Evolutionary conservation across 1,140 invertebrate genomes (phyloP).

Genomic region (Drosophila chauvacae): DNA sequence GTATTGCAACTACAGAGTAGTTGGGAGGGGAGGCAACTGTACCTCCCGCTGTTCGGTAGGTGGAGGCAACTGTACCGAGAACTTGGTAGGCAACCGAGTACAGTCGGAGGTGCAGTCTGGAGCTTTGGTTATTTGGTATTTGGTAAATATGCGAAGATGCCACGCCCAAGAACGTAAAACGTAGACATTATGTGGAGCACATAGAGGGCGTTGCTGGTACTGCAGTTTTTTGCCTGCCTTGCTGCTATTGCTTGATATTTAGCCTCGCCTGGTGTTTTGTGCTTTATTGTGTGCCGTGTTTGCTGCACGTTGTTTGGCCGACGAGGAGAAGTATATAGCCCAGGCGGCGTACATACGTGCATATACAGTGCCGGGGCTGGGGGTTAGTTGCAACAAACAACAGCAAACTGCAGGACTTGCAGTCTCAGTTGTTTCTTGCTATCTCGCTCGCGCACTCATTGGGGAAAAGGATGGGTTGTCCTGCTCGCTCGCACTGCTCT

Average conservation of each 20-base stretch:
- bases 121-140: conserved; percentile 70
- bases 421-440: conserved; percentile 12
- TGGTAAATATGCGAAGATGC: conserved; percentile 70
- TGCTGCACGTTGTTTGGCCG: conserved; percentile 80
- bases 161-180: conserved; percentile 33
- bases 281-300: conserved; percentile 71
- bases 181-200: conserved; percentile 15
- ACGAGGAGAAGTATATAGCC: conserved; percentile 44
- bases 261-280: conserved; percentile 66
- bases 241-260: conserved; percentile 82
- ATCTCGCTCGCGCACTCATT: conserved; percentile 28
- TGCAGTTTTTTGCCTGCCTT: conserved; percentile 62
- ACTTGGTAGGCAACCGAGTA: conserved; percentile 12
- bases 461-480: conserved; percentile 11
- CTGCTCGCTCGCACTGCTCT: conserved; percentile 1
- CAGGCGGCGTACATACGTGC: conserved; percentile 7
- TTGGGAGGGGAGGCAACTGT: conserved; percentile 29
- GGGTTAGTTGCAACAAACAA: conserved; percentile 82
- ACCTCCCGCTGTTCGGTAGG: conserved; percentile 23
- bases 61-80: conserved; percentile 31
- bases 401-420: conserved; percentile 74
- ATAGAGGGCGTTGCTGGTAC: conserved; percentile 65
- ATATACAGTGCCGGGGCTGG: conserved; percentile 44
- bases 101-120: conserved; percentile 14
- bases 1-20: not conserved